These are phyloP conservation scores for Muscidifurax raptorellus DNA, from an alignment of 1,140 invertebrate genomes.

Conservation along the genomic window DNA sequence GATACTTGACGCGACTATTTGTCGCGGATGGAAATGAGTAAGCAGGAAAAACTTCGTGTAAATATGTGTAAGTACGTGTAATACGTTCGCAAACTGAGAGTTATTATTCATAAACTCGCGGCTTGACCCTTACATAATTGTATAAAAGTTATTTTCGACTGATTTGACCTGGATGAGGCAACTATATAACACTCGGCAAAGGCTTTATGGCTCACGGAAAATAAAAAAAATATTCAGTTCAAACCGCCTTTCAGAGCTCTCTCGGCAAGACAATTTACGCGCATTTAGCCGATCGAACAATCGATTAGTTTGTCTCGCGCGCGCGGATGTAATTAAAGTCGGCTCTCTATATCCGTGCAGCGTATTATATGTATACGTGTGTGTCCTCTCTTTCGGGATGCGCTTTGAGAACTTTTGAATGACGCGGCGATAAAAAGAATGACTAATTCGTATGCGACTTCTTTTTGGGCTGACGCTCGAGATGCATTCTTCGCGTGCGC, in stretches of 20 bases:
- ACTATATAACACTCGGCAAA: neutral
- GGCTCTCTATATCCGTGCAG: neutral
- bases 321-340: neutral
- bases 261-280: neutral
- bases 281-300: neutral
- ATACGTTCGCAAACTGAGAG: neutral
- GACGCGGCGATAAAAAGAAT: neutral
- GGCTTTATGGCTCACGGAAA: neutral
- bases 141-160: constrained; percentile 7
- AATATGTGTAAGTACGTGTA: too few relatives aligned
- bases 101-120: neutral
- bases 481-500: too few relatives aligned
- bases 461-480: too few relatives aligned
- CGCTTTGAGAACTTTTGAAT: neutral
- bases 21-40: too few relatives aligned
- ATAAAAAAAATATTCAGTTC: constrained; percentile 1
- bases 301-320: neutral
- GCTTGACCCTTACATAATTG: constrained; percentile 6
- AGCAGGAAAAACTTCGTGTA: too few relatives aligned
- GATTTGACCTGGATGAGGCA: constrained; percentile 13
- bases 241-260: neutral
- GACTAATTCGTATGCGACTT: neutral
- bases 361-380: too few relatives aligned
- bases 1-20: too few relatives aligned
- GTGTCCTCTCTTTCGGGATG: neutral